Conservation (phyloP, 2,797 vertebrate species). For the Tarsius wallacei region DNA sequence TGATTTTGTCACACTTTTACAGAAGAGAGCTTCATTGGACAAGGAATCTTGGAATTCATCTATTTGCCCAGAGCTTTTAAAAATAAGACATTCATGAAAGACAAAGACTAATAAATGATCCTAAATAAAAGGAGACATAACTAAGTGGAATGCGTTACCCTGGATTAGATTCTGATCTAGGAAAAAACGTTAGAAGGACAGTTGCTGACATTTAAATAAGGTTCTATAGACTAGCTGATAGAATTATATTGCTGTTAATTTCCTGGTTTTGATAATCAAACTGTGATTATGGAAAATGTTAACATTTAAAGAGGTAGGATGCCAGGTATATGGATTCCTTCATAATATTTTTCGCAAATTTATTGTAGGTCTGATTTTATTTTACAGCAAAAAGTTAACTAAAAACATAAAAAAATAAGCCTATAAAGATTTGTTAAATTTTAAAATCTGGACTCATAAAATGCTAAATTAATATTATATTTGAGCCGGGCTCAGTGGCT, state of each 20-base stretch:
- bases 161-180: neutral
- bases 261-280: neutral
- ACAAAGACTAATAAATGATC: neutral
- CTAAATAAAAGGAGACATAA: neutral
- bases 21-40: neutral
- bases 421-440: neutral
- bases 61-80: neutral
- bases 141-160: neutral
- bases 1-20: neutral
- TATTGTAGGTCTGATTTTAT: neutral
- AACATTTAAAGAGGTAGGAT: neutral
- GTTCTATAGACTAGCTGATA: neutral
- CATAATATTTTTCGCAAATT: neutral
- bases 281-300: neutral
- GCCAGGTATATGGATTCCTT: rapidly evolving
- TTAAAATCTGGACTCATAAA: neutral
- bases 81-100: neutral
- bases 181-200: neutral
- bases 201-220: neutral
- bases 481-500: too few relatives aligned
- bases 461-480: neutral
- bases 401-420: neutral
- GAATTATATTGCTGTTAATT: neutral
- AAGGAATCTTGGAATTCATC: neutral
- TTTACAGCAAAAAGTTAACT: neutral